Conservation (phyloP, 2,797 vertebrate genomes). For the Merluccius polli region DNA sequence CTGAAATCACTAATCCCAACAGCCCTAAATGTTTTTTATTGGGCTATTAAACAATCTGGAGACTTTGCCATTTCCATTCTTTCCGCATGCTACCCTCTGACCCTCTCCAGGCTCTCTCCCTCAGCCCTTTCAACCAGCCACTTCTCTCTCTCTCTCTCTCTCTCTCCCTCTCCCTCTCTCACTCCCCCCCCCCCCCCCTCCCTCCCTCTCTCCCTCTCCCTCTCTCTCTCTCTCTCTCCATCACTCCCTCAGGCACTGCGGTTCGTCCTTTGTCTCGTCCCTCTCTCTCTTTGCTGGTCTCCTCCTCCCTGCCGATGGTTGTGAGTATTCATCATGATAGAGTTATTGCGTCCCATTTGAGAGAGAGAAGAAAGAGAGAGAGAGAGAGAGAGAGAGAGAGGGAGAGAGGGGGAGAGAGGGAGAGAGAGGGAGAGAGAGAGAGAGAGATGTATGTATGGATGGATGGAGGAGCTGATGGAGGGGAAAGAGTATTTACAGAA, state of each 20-base stretch:
- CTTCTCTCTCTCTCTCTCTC: constrained; percentile 5
- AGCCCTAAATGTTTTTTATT: background rate
- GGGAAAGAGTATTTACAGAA: no score
- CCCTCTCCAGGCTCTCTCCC: constrained; percentile 33
- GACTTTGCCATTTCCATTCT: background rate
- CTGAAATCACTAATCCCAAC: constrained; percentile 15
- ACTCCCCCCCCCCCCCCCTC: background rate
- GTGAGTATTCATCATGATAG: constrained; percentile 69
- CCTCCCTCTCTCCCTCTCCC: constrained; percentile 9
- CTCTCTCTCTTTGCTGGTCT: constrained; percentile 3
- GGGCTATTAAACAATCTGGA: no score
- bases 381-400: background rate
- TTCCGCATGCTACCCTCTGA: constrained; percentile 20
- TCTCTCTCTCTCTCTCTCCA: constrained; percentile 9
- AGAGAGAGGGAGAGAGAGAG: background rate
- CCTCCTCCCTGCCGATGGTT: constrained; percentile 51
- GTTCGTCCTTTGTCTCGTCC: constrained; percentile 25
- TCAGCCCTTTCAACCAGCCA: constrained; percentile 16
- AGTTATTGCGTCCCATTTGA: constrained; percentile 73
- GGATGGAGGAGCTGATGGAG: no score
- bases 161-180: background rate
- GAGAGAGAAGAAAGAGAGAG: constrained; percentile 33
- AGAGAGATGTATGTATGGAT: no score
- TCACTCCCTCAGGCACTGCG: constrained; percentile 9
- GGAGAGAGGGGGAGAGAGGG: background rate